Conservation (phyloP, 2,797 vertebrate genomes). For the Percopsis omiscomaycus region DNA sequence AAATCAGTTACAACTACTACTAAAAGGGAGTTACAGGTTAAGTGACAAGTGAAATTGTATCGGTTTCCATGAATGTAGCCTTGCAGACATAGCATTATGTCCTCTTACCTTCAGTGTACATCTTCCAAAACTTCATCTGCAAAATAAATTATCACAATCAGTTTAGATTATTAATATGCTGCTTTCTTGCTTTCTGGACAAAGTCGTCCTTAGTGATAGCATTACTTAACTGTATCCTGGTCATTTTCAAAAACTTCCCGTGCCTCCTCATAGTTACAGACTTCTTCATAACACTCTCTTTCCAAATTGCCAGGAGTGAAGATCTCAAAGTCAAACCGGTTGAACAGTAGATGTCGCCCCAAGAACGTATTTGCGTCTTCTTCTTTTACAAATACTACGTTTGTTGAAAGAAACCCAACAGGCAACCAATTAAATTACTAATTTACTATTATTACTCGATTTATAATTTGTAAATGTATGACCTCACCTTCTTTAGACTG, state of each 20-base stretch:
- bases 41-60: background rate
- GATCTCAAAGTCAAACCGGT: conserved; percentile 93
- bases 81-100: too few relatives aligned
- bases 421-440: background rate
- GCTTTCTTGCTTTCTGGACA: background rate
- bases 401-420: background rate
- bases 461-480: too few relatives aligned
- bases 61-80: too few relatives aligned
- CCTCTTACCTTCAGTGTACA: conserved; percentile 78
- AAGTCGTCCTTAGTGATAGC: background rate
- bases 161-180: background rate
- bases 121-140: conserved; percentile 87
- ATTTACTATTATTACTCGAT: background rate
- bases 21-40: background rate
- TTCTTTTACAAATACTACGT: conserved; percentile 84
- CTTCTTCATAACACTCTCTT: conserved; percentile 90
- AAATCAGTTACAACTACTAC: background rate
- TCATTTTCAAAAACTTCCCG: conserved; percentile 89
- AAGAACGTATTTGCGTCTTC: conserved; percentile 86
- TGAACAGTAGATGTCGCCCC: conserved; percentile 86
- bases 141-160: conserved; percentile 39
- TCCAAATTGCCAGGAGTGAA: conserved; percentile 89
- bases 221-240: conserved; percentile 81
- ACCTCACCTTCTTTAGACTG: conserved; percentile 57
- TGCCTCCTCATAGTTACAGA: conserved; percentile 93